A percentile compares a stretch with the other conserved stretches of the same genome.
These are phyloP conservation scores for Cyphomyrus discorhynchus DNA, from an alignment of 2,113 vertebrate genomes.

Conservation along the genomic window DNA sequence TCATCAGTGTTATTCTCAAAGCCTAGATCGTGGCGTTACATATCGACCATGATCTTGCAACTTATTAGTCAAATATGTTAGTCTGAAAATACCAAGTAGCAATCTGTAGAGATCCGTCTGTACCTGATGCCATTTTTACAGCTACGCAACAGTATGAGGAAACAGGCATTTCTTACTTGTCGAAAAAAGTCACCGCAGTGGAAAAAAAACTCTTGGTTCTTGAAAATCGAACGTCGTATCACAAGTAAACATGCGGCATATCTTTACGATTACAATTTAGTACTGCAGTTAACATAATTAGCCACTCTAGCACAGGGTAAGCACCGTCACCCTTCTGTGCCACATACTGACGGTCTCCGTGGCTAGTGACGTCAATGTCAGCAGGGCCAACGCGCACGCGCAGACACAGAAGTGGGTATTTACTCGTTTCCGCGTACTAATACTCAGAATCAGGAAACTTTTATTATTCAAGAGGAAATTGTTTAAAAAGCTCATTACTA, in stretches of 20 bases:
- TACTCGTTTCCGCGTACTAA: background rate
- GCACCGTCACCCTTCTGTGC: background rate
- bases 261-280: background rate
- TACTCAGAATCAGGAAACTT: background rate
- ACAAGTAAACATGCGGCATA: background rate
- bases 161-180: background rate
- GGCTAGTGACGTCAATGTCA: background rate
- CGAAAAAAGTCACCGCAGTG: background rate
- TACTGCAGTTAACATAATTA: background rate
- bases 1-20: background rate
- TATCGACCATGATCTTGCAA: background rate
- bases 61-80: background rate
- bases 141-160: background rate
- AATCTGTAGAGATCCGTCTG: background rate
- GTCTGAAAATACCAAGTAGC: background rate
- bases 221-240: background rate
- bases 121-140: background rate
- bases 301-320: background rate
- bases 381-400: background rate
- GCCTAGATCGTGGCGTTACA: background rate
- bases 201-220: background rate
- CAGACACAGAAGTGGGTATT: background rate
- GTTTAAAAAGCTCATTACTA: background rate
- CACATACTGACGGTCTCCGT: background rate
- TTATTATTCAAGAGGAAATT: background rate